Evolutionary conservation across 2,113 vertebrate species (phyloP), one percentile per base, ranked within the genome.

Genomic region (Zingel zingel): DNA sequence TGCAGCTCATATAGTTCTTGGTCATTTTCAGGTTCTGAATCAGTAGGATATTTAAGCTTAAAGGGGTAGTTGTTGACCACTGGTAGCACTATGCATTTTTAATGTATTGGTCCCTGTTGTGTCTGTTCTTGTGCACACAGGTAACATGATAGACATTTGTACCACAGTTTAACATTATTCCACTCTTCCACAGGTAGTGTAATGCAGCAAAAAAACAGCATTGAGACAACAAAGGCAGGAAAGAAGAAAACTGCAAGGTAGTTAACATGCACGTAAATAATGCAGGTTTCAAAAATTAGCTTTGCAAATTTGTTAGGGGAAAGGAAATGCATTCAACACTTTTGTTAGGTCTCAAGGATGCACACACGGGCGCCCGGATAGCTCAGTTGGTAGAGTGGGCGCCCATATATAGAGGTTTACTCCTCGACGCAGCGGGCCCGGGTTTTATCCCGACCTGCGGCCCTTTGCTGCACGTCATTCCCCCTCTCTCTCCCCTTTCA

Each of bases 281-380:
- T 30, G n/a, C 54, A 58, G 53, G 6, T 77, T 68, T 58, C 36
- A 67, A 77, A 53, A n/a, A 56, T 45, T 53, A 3, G 36, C 33
- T 50, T 68, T 53, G 27, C 30, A 53, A 33, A n/a, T 33, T 25
- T 66, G 7, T 66, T 57, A 7, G 23, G 14, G 8, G 7, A 77
- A 56, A 65, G 23, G 6, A 63, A 19, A 75, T 64, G 33, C 6
- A 54, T 54, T 51, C 30, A 50, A 74, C 13, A 36, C 4, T 69
- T 53, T 25, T 19, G 6, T 14, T 27, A 15, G 50, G 23, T 16
- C 36, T 65, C 23, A 36, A 64, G 18, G 53, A 77, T 18, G 54
- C 50, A 45, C 25, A 23, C 16, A 64, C 21, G 6, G 33, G 33
- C 6, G 5, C 33, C 33, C 33, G 33, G 33, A 33, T 33, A 33